Base-by-base conservation (phyloP, 2,888 invertebrate species). In the Heteromyza rotundicornis region DNA sequence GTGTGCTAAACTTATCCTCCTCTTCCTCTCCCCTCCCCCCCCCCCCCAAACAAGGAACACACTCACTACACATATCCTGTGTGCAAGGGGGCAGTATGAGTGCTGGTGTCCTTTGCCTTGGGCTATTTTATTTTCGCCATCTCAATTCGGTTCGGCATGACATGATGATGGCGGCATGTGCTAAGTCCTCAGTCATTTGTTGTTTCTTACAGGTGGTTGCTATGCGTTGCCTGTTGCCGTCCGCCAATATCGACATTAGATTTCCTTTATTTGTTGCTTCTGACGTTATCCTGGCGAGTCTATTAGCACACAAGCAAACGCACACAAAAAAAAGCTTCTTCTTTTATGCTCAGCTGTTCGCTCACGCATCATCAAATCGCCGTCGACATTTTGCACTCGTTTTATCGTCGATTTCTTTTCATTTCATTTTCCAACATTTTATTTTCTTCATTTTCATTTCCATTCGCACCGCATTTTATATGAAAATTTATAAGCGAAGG, bases 341-440 rank as follows among this genome's bases (percentile, higher is more conserved):
- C 20, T 55, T 50, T 60, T 58, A 40, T 47, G 23, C 32, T 27
- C 40, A 56, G 7, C 2, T 49, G 58, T 49, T 27, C 32, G 47
- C 36, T 40, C 23, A 51, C 55, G 27, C 66, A 62, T 47, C 68
- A 70, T 64, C 59, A 59, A 64, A 64, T 24, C 59, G 49, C 55
- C 55, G 55, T 54, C 57, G 62, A 61, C 40, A 49, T 56, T 56
- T 27, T n/a, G n/a, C n/a, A n/a, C n/a, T n/a, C n/a, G 24, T 47
- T 57, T 50, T 63, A 56, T 27, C 10, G 7, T 10, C 5, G 10
- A 27, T 27, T 5, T 27, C 27, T 27, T 27, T 27, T 10, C 10
- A 27, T 27, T 27, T 27, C 7, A 23, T 54, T 56, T 36, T 19
- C 49, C 59, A n/a, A n/a, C n/a, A n/a, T 63, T 57, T 65, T 55